Percentiles rank a stretch among this genome's conserved stretches.
Conservation (phyloP, 2,797 vertebrate species). For the Cyprinodon diabolis region DNA sequence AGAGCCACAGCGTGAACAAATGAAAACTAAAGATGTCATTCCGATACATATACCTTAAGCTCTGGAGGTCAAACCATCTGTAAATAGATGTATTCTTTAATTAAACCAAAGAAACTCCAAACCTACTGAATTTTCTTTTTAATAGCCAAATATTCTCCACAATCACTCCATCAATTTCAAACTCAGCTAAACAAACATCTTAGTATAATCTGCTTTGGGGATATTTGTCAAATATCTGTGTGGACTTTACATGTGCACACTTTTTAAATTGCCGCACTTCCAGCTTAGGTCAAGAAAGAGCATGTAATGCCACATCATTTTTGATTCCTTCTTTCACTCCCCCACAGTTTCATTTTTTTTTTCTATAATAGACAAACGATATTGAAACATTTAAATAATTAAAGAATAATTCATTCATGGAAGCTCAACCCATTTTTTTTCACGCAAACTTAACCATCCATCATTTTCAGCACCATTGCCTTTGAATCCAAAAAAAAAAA, state of each 20-base stretch:
- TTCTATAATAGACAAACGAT: neutral
- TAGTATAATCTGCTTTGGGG: constrained; percentile 19
- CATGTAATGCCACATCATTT: constrained; percentile 8
- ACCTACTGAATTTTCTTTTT: neutral
- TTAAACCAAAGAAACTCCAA: neutral
- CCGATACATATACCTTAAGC: neutral
- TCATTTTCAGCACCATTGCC: constrained; percentile 55
- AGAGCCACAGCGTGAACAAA: neutral
- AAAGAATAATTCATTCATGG: constrained; percentile 43
- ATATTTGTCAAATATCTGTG: constrained; percentile 34
- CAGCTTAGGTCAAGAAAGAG: constrained; percentile 19
- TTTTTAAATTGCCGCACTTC: constrained; percentile 3
- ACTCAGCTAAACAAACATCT: constrained; percentile 26
- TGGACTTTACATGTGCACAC: constrained; percentile 8
- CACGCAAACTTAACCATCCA: constrained; percentile 33
- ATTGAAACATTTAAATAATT: constrained; percentile 34
- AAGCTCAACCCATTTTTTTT: constrained; percentile 11
- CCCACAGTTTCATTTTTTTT: constrained; percentile 37
- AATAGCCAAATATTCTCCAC: constrained; percentile 14
- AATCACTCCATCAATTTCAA: constrained; percentile 12
- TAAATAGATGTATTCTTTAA: neutral
- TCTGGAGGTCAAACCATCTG: neutral
- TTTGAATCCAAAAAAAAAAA: constrained; percentile 65
- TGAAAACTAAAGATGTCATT: neutral
- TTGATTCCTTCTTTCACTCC: neutral